Base-by-base conservation (phyloP, 2,113 vertebrate genomes). In the Zapornia atra region DNA sequence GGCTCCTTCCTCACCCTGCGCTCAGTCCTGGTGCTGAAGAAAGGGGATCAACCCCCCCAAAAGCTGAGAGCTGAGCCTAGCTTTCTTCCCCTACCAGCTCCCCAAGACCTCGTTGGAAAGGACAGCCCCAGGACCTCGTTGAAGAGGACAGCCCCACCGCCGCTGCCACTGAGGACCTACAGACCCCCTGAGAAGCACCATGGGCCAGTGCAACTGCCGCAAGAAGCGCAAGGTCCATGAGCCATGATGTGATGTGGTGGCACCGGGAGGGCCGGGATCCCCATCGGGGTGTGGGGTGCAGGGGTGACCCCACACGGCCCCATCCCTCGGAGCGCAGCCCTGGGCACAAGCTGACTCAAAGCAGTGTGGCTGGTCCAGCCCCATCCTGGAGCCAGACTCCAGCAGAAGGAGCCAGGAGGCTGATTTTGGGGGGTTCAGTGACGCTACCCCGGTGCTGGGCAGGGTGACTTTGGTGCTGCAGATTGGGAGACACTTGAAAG, bases 171-270 rank as follows among this genome's bases (percentile, higher is more conserved):
- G 6, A 69, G 61, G 86, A 85, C 50, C 44, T 10, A 3, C 68
- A 12, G 65, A 19, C 15, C 25, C 66, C 3, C 5, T 6, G 3
- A 80, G 80, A 33, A 90, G 63, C 95, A 95, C 56, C 73, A 97
- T 97, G 97, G 97, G 97, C 82, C 95, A 97, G 83, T 97, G 96
- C 87, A 71, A 92, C 85, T 97, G 97, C 72, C 95, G 93, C 96
- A 97, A 97, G 97, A 97, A 96, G 89, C 78, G 82, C 92, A 97
- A 97, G 97, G 97, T 97, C 82, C 44, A 19, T 11, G 68, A 50
- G 44, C 44, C 15, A 46, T 46, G 44, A 44, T 1, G 11, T 61
- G 2, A 48, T 1, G 11, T 61, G 2, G 25, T 1, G 50, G 61
- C 73, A 33, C 18, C 2, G 70, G 33, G 59, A 69, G 88, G 71